A percentile compares a stretch with the other conserved stretches of the same genome.
These are phyloP conservation scores for Crax fasciolata DNA, from an alignment of 2,797 vertebrate genomes.

Conservation along the genomic window DNA sequence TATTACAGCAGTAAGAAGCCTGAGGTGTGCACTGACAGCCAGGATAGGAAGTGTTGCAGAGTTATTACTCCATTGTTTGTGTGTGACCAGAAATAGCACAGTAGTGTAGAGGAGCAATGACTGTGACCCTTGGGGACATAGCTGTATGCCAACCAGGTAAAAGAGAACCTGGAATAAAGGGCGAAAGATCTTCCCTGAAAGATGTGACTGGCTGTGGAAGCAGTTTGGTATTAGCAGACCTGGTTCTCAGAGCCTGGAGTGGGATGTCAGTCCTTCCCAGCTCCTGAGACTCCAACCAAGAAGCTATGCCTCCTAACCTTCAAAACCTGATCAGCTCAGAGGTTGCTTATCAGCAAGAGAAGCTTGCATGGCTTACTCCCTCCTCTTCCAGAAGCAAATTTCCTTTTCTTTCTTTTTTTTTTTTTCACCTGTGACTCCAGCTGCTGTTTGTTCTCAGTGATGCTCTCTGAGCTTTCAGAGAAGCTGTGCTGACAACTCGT, in stretches of 20 bases:
- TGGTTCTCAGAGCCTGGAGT: background rate
- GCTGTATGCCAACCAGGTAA: background rate
- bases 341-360: background rate
- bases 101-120: background rate
- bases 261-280: background rate
- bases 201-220: background rate
- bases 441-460: background rate
- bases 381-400: background rate
- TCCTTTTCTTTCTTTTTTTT: background rate
- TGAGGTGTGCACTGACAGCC: background rate
- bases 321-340: background rate
- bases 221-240: background rate
- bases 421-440: background rate
- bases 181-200: background rate
- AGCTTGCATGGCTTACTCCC: background rate
- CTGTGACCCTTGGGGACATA: background rate
- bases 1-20: background rate
- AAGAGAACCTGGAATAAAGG: background rate
- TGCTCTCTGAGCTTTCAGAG: background rate
- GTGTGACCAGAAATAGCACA: background rate
- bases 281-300: background rate
- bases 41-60: background rate
- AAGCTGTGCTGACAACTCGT: background rate
- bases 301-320: background rate
- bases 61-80: background rate